Conservation (phyloP, 1,140 invertebrate species). For the Hyles vespertilio region DNA sequence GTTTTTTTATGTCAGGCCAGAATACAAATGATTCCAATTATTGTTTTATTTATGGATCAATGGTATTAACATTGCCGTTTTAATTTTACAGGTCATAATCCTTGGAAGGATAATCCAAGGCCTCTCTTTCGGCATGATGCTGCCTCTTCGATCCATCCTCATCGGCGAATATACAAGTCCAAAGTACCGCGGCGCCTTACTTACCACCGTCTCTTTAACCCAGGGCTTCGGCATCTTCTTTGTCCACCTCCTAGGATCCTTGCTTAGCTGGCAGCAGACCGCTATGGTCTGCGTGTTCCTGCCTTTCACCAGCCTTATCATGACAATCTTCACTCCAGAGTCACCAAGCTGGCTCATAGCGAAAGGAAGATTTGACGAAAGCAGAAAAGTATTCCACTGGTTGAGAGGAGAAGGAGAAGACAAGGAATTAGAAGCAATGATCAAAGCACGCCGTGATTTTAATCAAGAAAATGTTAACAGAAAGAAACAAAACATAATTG, state of each 20-base stretch:
- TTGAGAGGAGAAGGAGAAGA: constrained; percentile 62
- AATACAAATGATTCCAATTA: no score
- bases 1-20: no score
- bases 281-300: constrained; percentile 68
- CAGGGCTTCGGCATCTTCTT: constrained; percentile 65
- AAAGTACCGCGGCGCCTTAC: constrained; percentile 62
- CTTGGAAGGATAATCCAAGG: constrained; percentile 27
- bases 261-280: constrained; percentile 74
- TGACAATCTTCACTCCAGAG: constrained; percentile 78
- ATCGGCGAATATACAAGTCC: constrained; percentile 52
- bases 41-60: no score
- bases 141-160: constrained; percentile 24
- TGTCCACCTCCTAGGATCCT: constrained; percentile 76
- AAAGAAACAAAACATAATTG: constrained; percentile 19
- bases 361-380: constrained; percentile 65
- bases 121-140: constrained; percentile 26
- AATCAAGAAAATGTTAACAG: constrained; percentile 17
- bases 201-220: constrained; percentile 58
- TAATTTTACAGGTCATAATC: constrained; percentile 17
- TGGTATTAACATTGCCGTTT: neutral
- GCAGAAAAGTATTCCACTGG: constrained; percentile 66
- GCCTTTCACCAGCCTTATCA: constrained; percentile 62
- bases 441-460: constrained; percentile 35
- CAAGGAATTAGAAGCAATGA: constrained; percentile 51
- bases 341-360: constrained; percentile 81